Evolutionary conservation across 2,113 vertebrate genomes (phyloP), one percentile per base, ranked within the genome.

Genomic region (Notarius lentiginosus): DNA sequence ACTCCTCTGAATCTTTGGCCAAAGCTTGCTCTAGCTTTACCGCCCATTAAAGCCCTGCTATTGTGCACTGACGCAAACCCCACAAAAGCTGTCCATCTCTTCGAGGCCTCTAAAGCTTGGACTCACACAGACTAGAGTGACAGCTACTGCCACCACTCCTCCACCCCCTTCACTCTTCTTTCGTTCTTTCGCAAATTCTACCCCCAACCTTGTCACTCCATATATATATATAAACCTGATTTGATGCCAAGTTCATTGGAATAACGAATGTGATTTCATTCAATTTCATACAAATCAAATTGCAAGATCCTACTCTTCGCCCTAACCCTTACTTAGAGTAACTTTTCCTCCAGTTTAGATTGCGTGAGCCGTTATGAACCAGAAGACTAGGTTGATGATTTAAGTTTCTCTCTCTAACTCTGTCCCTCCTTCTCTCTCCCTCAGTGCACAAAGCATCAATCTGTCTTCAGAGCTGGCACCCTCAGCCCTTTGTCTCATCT

Each of bases 51-150:
- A 98, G 95, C 95, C 94, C 94, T 70, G 96, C 96, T 96, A 98
- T 98, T 98, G 96, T 97, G 96, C 95, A 87, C 95, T 95, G 95
- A 96, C 93, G 96, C 93, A 92, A 92, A 83, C 81, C 94, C 96
- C 96, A 99, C 97, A 99, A 99, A 99, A 98, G 97, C 97, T 98
- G 97, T 98, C 98, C 98, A 97, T 99, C 97, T 97, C 92, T 93
- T 83, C 91, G 95, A 97, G 96, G 96, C 96, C 97, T 97, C 95
- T 92, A 97, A 95, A 97, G 97, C 95, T 95, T 90, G 97, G 96
- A 97, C 98, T 99, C 98, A 98, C 97, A 98, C 96, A 97, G 97
- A 96, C 97, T 96, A 93, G 95, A 97, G 96, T 97, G 97, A 99
- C 97, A 98, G 96, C 89, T 90, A 51, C 91, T 92, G 91, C 92